These are phyloP conservation scores for Sepiola atlantica DNA, from an alignment of 2,888 invertebrate genomes.

Conservation along the genomic window DNA sequence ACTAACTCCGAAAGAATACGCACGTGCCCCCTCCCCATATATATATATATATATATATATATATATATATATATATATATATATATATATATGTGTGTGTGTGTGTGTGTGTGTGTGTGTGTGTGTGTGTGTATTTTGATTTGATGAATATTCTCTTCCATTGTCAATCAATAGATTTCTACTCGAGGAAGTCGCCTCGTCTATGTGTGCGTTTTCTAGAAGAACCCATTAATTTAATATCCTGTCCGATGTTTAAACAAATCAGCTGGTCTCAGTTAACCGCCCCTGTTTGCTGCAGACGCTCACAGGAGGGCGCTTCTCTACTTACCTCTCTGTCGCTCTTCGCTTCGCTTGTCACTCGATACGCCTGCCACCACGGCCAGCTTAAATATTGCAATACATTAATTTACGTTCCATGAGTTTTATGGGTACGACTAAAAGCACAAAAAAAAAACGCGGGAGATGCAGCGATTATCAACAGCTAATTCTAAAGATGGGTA, in stretches of 20 bases:
- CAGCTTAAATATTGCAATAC: slow-evolving; percentile 32
- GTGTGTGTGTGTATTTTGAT: neutral
- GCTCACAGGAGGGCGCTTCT: neutral
- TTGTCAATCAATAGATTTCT: neutral
- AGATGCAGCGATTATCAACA: too few species aligned
- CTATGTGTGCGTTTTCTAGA: neutral
- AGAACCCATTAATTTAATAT: slow-evolving; percentile 8
- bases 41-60: too few species aligned
- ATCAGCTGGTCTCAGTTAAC: neutral
- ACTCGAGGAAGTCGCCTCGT: neutral
- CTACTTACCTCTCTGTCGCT: neutral
- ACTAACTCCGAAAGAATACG: neutral
- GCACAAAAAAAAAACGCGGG: neutral
- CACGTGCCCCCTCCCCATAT: too few species aligned
- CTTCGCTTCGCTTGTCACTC: neutral
- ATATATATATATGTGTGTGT: too few species aligned
- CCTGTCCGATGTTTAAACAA: neutral
- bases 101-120: too few species aligned
- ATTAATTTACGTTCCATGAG: neutral
- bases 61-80: too few species aligned
- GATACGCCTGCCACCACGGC: neutral
- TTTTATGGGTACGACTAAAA: neutral
- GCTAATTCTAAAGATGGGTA: too few species aligned
- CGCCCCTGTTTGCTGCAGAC: neutral
- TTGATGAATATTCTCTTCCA: neutral